Evolutionary conservation across 53 echinoderm and acorn worm species (phyloP), one percentile per base, ranked within the genome.

Genomic region (Astropecten irregularis): DNA sequence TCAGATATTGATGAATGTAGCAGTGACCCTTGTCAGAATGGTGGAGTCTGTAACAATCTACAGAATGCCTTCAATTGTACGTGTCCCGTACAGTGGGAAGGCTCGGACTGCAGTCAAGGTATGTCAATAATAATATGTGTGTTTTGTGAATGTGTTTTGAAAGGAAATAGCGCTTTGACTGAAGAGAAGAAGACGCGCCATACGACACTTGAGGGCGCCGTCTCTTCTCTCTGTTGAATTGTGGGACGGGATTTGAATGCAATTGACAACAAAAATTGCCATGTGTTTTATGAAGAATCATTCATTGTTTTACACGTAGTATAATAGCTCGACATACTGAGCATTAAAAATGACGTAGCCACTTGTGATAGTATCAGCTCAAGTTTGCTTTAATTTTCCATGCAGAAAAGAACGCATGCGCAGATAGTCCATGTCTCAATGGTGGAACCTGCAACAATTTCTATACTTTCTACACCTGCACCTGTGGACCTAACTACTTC

Each of bases 401-500:
- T n/a, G 49, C 84, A 89, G 89, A 81, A 46, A 84, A 85, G 49
- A 39, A 89, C 26, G 84, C 84, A 53, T 89, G 89, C 58, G 69
- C 53, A 22, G 68, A 66, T 13, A 40, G 63, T 18, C 90, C 90
- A 29, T 90, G 90, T 49, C 63, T 70, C 25, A 90, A 90, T 66
- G 90, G 86, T 42, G 90, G 86, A 18, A 60, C 86, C 23, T 90
- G 90, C 64, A 86, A 90, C 47, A 86, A 90, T 39, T 77, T 71
- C n/a, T 73, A 44, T 35, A 51, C 72, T 4, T 85, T 40, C 73
- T 85, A 73, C 63, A 82, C 82, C 16, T 95, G 95, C 59, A 92
- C 95, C 27, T 95, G 95, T 55, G 88, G 87, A 19, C 87, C 92
- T 4, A 71, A 91, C 52, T 95, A 66, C 59, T 84, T 89, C 62